Evolutionary conservation across 2,888 invertebrate species (phyloP).

Genomic region (Diadromus collaris): DNA sequence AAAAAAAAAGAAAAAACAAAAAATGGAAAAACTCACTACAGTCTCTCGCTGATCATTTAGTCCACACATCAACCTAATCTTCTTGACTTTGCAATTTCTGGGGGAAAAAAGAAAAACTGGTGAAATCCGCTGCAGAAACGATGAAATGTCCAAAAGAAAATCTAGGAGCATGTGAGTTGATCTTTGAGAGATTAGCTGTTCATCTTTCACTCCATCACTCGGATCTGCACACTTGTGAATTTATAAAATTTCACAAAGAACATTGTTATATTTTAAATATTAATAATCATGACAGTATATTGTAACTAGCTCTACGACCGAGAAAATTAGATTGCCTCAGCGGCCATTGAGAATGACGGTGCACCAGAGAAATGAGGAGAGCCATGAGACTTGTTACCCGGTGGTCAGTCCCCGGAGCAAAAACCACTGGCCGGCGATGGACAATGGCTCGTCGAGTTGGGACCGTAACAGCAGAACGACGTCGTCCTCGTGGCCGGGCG

Average conservation of each 20-base stretch:
- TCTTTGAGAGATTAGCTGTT: neutral
- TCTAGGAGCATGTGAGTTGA: constrained; percentile 51
- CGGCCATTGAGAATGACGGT: constrained; percentile 57
- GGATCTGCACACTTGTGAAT: neutral
- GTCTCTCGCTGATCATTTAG: neutral
- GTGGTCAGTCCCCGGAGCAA: constrained; percentile 50
- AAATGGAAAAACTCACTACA: neutral
- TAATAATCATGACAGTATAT: neutral
- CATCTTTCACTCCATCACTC: neutral
- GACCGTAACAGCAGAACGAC: constrained; percentile 65
- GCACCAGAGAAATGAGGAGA: constrained; percentile 55
- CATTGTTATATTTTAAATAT: neutral
- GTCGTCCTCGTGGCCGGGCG: constrained; percentile 73
- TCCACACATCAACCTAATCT: neutral
- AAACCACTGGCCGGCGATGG: constrained; percentile 58
- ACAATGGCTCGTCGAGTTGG: constrained; percentile 67
- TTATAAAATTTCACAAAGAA: neutral
- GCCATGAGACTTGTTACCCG: constrained; percentile 40
- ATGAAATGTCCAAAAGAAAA: constrained; percentile 63
- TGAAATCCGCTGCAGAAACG: constrained; percentile 23
- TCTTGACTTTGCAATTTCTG: neutral
- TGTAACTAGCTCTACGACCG: constrained; percentile 31
- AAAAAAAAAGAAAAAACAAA: neutral
- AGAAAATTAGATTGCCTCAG: constrained; percentile 21
- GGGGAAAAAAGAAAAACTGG: neutral